Evolutionary conservation across 2,113 vertebrate genomes (phyloP).

Genomic region (Sorex araneus): DNA sequence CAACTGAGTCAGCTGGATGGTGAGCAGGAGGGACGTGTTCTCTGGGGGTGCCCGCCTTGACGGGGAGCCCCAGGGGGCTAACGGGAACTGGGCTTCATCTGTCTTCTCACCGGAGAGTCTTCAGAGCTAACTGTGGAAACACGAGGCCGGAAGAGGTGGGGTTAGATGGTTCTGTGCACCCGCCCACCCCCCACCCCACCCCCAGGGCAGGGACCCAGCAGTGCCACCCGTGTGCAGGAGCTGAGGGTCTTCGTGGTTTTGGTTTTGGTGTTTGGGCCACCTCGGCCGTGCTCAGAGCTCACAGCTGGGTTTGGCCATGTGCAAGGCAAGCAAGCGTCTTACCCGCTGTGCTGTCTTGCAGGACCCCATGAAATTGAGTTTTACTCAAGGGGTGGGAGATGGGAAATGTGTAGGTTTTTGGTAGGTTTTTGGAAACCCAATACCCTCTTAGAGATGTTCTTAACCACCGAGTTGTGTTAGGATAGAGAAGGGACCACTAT

Average conservation of each 20-base stretch:
- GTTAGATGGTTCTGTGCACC: not conserved
- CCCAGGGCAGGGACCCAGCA: not conserved
- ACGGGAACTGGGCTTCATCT: constrained; percentile 86
- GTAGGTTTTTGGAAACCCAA: not conserved
- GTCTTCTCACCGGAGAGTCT: constrained; percentile 91
- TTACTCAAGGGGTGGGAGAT: not conserved
- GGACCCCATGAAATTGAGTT: too few relatives aligned
- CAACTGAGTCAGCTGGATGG: constrained; percentile 23
- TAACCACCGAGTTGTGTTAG: not conserved
- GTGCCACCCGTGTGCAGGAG: not conserved
- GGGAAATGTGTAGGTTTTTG: not conserved
- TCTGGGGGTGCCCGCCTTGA: constrained; percentile 32
- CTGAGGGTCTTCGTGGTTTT: not conserved
- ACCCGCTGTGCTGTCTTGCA: too few relatives aligned
- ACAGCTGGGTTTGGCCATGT: too few relatives aligned
- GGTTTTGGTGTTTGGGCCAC: too few relatives aligned
- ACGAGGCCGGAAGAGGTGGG: not conserved
- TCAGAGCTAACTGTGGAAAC: constrained; percentile 89
- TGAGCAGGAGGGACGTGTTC: not conserved
- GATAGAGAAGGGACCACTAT: too few relatives aligned
- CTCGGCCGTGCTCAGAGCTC: too few relatives aligned
- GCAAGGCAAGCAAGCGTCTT: too few relatives aligned
- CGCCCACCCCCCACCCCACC: not conserved
- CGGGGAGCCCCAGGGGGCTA: constrained; percentile 25
- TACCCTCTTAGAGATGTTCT: not conserved